Evolutionary conservation across 1,140 invertebrate species (phyloP).

Genomic region (Aphis gossypii): DNA sequence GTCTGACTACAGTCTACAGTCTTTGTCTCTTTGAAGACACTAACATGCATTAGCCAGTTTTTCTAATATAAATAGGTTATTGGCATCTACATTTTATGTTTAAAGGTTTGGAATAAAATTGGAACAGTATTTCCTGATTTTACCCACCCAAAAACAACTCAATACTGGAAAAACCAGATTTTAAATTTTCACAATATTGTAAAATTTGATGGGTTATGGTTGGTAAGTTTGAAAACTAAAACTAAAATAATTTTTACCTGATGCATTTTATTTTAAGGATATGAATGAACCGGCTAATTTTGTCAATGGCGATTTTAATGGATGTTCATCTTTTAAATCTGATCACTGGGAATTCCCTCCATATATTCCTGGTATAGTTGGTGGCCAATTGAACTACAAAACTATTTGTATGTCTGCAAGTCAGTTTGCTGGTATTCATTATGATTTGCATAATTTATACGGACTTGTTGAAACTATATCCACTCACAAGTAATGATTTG

Average conservation of each 20-base stretch:
- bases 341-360: slow-evolving; percentile 72
- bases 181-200: slow-evolving; percentile 72
- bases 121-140: slow-evolving; percentile 86
- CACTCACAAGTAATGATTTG: slow-evolving; percentile 76
- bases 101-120: slow-evolving; percentile 79
- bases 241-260: background rate
- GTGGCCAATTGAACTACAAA: slow-evolving; percentile 71
- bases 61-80: background rate
- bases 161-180: slow-evolving; percentile 81
- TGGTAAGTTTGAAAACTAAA: slow-evolving; percentile 68
- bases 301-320: slow-evolving; percentile 59
- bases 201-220: slow-evolving; percentile 83
- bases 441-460: slow-evolving; percentile 85
- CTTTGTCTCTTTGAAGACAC: background rate
- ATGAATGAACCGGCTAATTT: slow-evolving; percentile 85
- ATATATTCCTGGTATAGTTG: slow-evolving; percentile 71
- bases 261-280: slow-evolving; percentile 66
- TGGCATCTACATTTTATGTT: background rate
- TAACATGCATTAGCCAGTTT: background rate
- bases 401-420: slow-evolving; percentile 85
- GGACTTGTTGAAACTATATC: slow-evolving; percentile 77
- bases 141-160: slow-evolving; percentile 75
- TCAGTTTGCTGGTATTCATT: slow-evolving; percentile 75
- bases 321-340: slow-evolving; percentile 68
- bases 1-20: background rate